Evolutionary conservation across 2,797 vertebrate genomes (phyloP).

Genomic region (Schizopygopsis pylzovi): DNA sequence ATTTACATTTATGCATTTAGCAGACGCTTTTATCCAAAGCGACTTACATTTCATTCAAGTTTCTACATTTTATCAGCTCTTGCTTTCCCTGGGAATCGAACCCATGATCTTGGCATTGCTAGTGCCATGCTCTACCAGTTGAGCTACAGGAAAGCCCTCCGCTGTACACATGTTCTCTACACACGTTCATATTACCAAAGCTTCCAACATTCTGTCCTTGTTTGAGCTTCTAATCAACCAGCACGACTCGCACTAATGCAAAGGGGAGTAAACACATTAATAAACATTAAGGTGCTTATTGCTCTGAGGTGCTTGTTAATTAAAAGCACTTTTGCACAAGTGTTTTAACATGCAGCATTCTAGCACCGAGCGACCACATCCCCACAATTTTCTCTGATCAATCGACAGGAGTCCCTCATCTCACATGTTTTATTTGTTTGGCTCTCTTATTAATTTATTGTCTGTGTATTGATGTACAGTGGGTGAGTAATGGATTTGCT

Average conservation of each 20-base stretch:
- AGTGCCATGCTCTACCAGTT: too few species aligned
- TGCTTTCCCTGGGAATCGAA: too few species aligned
- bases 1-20: too few species aligned
- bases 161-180: constrained; percentile 1
- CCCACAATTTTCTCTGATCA: constrained; percentile 59
- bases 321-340: constrained; percentile 68
- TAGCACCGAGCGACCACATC: constrained; percentile 64
- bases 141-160: too few species aligned
- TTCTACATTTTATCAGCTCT: too few species aligned
- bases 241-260: constrained; percentile 60
- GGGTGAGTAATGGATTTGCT: constrained; percentile 69
- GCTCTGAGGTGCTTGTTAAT: constrained; percentile 71
- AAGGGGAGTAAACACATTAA: constrained; percentile 73
- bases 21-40: too few species aligned
- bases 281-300: constrained; percentile 75
- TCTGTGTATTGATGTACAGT: constrained; percentile 70
- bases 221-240: constrained; percentile 69
- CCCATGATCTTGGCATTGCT: too few species aligned
- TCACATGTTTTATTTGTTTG: constrained; percentile 39
- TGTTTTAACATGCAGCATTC: constrained; percentile 70
- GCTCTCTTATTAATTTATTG: constrained; percentile 67
- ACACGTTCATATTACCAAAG: constrained; percentile 25
- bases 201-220: constrained; percentile 41
- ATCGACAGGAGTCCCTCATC: constrained; percentile 37
- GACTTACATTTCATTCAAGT: too few species aligned